Percentiles rank a stretch among this genome's conserved stretches.
phyloP scores from a whole-genome alignment of 1,140 invertebrate genomes.

The Lordiphosa stackelbergi region DNA sequence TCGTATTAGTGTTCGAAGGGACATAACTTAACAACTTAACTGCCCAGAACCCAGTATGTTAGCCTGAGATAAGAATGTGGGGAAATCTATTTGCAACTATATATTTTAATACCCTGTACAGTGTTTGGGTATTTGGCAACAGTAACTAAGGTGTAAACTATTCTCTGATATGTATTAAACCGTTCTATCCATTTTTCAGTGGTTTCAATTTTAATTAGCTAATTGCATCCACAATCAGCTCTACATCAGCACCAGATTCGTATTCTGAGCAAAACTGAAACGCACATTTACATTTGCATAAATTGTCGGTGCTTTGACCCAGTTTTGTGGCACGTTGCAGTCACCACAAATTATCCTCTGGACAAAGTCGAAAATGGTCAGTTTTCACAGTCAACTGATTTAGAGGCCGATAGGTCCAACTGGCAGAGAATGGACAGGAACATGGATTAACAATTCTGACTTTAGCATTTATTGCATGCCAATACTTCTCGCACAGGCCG shows the following conservation, averaged over 20 bases:
- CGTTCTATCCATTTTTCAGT: too few species aligned
- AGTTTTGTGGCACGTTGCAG: slow-evolving; percentile 23
- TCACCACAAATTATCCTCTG: slow-evolving; percentile 37
- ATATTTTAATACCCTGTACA: neutral
- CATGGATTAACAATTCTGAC: slow-evolving; percentile 27
- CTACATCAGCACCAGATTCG: too few species aligned
- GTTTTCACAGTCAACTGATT: slow-evolving; percentile 5
- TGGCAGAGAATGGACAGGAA: slow-evolving; percentile 20
- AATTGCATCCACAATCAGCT: neutral
- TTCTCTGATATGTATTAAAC: too few species aligned
- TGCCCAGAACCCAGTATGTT: neutral
- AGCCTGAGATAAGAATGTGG: neutral
- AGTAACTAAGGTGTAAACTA: too few species aligned
- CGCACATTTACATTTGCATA: slow-evolving; percentile 48
- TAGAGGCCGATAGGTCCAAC: slow-evolving; percentile 3
- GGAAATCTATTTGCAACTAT: neutral
- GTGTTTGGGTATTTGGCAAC: too few species aligned
- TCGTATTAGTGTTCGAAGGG: neutral
- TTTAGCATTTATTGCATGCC: slow-evolving; percentile 59
- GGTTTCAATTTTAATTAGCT: slow-evolving; percentile 6
- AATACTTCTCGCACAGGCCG: slow-evolving; percentile 38
- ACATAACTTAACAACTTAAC: slow-evolving; percentile 27
- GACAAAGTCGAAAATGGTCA: slow-evolving; percentile 1
- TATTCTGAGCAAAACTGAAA: too few species aligned
- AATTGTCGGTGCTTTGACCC: slow-evolving; percentile 47